Percentiles rank a stretch among this genome's conserved stretches.
These are phyloP conservation scores for Microcebus ravelobensis DNA, from an alignment of 2,113 vertebrate genomes.

Conservation along the genomic window DNA sequence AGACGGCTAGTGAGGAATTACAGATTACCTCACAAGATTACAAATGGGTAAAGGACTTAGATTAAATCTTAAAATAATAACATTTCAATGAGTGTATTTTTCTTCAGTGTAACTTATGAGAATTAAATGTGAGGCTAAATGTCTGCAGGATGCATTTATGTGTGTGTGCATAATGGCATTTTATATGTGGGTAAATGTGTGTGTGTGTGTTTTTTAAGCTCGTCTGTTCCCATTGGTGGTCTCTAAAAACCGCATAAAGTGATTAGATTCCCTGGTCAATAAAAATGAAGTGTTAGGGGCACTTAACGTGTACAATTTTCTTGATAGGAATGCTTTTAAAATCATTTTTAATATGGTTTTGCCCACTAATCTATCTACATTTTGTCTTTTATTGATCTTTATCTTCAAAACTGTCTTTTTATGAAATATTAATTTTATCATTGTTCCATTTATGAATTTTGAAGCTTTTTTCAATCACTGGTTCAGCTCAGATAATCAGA, in stretches of 20 bases:
- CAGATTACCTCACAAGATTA: conserved; percentile 77
- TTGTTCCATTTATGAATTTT: neutral
- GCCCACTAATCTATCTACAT: neutral
- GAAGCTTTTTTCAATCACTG: neutral
- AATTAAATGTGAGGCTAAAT: conserved; percentile 29
- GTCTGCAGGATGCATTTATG: neutral
- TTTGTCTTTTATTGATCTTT: neutral
- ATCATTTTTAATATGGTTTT: neutral
- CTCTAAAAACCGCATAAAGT: conserved; percentile 21
- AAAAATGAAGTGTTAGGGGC: neutral
- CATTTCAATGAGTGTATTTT: conserved; percentile 78
- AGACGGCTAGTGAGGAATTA: conserved; percentile 81
- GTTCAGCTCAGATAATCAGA: neutral
- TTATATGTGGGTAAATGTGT: neutral
- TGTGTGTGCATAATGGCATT: neutral
- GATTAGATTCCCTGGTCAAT: neutral
- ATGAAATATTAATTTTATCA: neutral
- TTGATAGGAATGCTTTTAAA: neutral
- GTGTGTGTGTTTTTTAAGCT: neutral
- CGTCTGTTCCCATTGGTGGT: neutral
- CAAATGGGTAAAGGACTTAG: conserved; percentile 77
- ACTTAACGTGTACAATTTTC: neutral
- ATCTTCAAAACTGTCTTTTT: neutral
- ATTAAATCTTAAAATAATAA: conserved; percentile 81
- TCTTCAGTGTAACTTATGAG: conserved; percentile 55